Conservation (phyloP, 2,113 vertebrate genomes). For the zebrafish (Danio rerio) region DNA sequence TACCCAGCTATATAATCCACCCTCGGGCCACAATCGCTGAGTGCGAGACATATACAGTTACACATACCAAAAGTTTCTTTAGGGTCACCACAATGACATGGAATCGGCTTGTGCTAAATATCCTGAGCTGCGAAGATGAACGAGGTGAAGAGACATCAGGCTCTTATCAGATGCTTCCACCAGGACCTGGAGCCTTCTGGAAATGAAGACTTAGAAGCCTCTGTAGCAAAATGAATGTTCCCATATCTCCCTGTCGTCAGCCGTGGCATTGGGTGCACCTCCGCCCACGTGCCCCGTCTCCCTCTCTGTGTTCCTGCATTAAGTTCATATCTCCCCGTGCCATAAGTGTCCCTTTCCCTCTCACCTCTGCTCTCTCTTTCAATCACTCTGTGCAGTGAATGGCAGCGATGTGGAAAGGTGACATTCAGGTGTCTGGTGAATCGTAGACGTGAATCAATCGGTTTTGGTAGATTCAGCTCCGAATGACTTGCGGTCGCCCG, state of each 20-base stretch:
- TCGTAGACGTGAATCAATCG: slow-evolving; percentile 55
- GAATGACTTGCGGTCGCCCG: slow-evolving; percentile 49
- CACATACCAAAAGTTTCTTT: background rate
- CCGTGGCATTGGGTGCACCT: slow-evolving; percentile 37
- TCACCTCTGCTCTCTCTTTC: slow-evolving; percentile 37
- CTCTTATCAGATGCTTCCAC: slow-evolving; percentile 43
- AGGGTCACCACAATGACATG: slow-evolving; percentile 4
- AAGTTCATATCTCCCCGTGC: slow-evolving; percentile 37
- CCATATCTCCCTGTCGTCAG: slow-evolving; percentile 24
- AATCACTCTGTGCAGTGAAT: slow-evolving; percentile 38
- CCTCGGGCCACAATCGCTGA: background rate
- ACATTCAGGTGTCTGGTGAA: slow-evolving; percentile 56
- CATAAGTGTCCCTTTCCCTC: slow-evolving; percentile 29
- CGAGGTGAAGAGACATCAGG: slow-evolving; percentile 24
- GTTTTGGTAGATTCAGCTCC: slow-evolving; percentile 51
- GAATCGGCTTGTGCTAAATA: background rate
- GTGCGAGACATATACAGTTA: background rate
- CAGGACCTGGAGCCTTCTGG: slow-evolving; percentile 10
- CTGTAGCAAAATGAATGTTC: slow-evolving; percentile 9
- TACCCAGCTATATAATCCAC: background rate
- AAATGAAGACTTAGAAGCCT: slow-evolving; percentile 41
- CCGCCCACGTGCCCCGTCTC: background rate
- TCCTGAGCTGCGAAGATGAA: slow-evolving; percentile 7
- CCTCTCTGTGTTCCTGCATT: slow-evolving; percentile 21
- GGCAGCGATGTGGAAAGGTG: slow-evolving; percentile 58